A percentile compares a stretch with the other conserved stretches of the same genome.
Evolutionary conservation across 2,113 vertebrate genomes (phyloP).

Genomic region (Zingel zingel): DNA sequence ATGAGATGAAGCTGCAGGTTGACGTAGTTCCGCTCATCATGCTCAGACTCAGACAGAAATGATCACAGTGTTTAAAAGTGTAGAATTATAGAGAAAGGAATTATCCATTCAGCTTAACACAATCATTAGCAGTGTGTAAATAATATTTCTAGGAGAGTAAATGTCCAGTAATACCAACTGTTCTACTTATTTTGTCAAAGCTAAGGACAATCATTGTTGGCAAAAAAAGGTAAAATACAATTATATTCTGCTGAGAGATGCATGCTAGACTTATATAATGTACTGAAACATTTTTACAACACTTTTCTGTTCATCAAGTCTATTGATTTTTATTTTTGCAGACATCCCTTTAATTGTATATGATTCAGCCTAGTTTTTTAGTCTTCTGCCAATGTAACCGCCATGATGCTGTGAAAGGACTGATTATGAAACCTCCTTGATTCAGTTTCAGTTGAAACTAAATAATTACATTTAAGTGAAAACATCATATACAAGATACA

Average conservation of each 20-base stretch:
- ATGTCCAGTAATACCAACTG: constrained; percentile 29
- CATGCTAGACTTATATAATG: constrained; percentile 5
- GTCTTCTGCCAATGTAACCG: background rate
- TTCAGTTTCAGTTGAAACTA: background rate
- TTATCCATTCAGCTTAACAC: constrained; percentile 47
- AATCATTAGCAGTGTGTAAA: constrained; percentile 43
- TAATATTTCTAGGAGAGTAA: constrained; percentile 39
- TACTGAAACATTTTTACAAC: background rate
- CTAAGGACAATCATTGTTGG: constrained; percentile 42
- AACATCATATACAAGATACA: background rate
- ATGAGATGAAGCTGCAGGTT: background rate
- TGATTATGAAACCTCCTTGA: constrained; percentile 19
- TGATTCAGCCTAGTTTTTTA: background rate
- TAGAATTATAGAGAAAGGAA: constrained; percentile 56
- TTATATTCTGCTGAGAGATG: constrained; percentile 18
- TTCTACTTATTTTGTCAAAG: constrained; percentile 18
- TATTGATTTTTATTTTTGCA: background rate
- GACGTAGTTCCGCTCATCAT: constrained; percentile 22
- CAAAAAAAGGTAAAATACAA: constrained; percentile 27
- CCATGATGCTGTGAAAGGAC: constrained; percentile 32
- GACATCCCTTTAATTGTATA: background rate
- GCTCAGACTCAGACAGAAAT: constrained; percentile 57
- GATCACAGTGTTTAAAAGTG: constrained; percentile 50
- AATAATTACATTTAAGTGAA: background rate
- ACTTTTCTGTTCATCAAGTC: background rate